These are phyloP conservation scores for Drosophila trapezifrons DNA, from an alignment of 1,140 invertebrate genomes.

Conservation along the genomic window DNA sequence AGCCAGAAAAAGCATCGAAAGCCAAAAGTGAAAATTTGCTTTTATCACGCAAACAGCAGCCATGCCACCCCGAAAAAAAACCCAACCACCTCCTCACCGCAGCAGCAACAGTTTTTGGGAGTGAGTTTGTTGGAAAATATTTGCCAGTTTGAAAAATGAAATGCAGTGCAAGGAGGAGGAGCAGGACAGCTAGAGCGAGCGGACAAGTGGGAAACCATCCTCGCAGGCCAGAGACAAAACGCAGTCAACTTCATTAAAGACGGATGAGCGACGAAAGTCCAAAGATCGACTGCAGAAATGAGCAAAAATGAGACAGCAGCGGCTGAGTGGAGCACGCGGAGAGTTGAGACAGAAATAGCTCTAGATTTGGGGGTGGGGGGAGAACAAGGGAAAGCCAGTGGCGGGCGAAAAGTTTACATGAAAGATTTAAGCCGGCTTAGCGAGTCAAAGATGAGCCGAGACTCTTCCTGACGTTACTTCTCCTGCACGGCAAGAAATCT, in stretches of 20 bases:
- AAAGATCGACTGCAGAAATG: conserved; percentile 66
- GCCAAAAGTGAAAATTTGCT: conserved; percentile 66
- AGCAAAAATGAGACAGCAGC: conserved; percentile 7
- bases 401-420: conserved; percentile 70
- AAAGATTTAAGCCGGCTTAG: conserved; percentile 80
- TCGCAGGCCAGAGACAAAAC: conserved; percentile 31
- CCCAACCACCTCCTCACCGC: background rate
- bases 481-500: background rate
- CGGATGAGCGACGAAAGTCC: conserved; percentile 43
- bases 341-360: background rate
- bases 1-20: conserved; percentile 35
- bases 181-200: background rate
- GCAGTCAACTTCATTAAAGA: conserved; percentile 74
- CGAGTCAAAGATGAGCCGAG: conserved; percentile 63
- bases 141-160: conserved; percentile 61
- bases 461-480: background rate
- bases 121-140: conserved; percentile 60
- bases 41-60: conserved; percentile 74
- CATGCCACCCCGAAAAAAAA: background rate
- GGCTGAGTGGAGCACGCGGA: background rate
- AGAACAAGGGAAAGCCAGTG: conserved; percentile 19
- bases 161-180: conserved; percentile 27
- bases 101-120: conserved; percentile 65
- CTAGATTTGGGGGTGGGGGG: background rate
- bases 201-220: conserved; percentile 9